Evolutionary conservation across 2,888 invertebrate species (phyloP).

Genomic region (Boloria selene): DNA sequence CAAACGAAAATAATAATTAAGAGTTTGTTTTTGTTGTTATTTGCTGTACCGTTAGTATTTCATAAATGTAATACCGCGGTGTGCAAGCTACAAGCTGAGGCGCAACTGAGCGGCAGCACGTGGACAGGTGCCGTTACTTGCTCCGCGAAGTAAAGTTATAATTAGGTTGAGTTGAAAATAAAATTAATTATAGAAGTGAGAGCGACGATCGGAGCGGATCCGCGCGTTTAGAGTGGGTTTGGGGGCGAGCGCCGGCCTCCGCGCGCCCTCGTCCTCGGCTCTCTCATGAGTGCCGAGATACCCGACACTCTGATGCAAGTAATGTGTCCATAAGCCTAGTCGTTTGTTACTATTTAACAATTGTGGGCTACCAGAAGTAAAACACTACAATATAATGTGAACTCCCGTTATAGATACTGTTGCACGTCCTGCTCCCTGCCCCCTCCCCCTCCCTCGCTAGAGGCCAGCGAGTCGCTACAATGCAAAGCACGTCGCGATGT

Average conservation of each 20-base stretch:
- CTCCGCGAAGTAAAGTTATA: constrained; percentile 15
- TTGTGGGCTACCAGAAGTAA: neutral
- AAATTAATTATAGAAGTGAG: constrained; percentile 10
- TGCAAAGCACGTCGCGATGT: neutral
- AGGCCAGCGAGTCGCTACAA: neutral
- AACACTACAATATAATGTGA: neutral
- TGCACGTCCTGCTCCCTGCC: neutral
- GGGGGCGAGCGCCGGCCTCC: too few relatives aligned
- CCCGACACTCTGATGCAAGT: too few relatives aligned
- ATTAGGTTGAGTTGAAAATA: constrained; percentile 15
- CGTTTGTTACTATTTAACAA: neutral
- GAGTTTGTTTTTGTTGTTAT: too few relatives aligned
- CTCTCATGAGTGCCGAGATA: too few relatives aligned
- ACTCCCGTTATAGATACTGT: constrained; percentile 7
- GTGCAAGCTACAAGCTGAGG: neutral
- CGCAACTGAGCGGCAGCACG: neutral
- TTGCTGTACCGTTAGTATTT: too few relatives aligned
- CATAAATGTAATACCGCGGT: too few relatives aligned
- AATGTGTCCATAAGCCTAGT: too few relatives aligned
- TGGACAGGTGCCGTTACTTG: constrained; percentile 16
- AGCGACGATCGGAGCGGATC: constrained; percentile 1
- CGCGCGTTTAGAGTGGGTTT: too few relatives aligned
- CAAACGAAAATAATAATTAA: too few relatives aligned
- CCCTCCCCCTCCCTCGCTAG: neutral
- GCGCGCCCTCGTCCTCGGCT: too few relatives aligned